Evolutionary conservation across 2,888 invertebrate species (phyloP).

Genomic region (Nomada hirtipes): DNA sequence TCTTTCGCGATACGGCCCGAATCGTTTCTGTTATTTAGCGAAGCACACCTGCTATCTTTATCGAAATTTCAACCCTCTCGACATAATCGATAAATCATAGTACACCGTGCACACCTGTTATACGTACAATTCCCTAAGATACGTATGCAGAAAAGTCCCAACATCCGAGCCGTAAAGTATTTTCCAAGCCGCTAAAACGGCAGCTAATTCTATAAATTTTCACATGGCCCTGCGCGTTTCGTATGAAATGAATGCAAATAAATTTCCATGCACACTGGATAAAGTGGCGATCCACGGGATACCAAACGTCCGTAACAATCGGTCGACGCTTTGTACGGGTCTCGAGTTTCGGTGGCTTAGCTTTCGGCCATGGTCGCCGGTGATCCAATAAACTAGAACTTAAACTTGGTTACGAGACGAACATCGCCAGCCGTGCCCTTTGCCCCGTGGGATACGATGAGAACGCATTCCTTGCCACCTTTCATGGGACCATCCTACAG

Average conservation of each 20-base stretch:
- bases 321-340: conserved; percentile 18
- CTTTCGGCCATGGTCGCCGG: conserved; percentile 39
- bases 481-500: neutral
- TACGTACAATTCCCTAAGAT: neutral
- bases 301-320: conserved; percentile 10
- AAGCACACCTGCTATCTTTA: neutral
- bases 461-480: conserved; percentile 12
- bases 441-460: neutral
- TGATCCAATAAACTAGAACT: conserved; percentile 65
- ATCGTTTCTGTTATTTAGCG: neutral
- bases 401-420: conserved; percentile 57
- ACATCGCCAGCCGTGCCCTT: conserved; percentile 13
- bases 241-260: conserved; percentile 24
- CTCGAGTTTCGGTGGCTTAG: conserved; percentile 51
- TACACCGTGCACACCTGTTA: neutral
- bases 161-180: conserved; percentile 9
- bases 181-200: conserved; percentile 1
- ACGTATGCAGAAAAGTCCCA: neutral
- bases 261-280: neutral
- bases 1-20: neutral
- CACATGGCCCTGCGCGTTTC: neutral
- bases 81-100: neutral
- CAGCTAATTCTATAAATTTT: conserved; percentile 16
- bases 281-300: neutral
- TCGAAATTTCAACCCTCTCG: neutral